Conservation (phyloP, 2,888 invertebrate genomes). For the Epirrhoe tristata region DNA sequence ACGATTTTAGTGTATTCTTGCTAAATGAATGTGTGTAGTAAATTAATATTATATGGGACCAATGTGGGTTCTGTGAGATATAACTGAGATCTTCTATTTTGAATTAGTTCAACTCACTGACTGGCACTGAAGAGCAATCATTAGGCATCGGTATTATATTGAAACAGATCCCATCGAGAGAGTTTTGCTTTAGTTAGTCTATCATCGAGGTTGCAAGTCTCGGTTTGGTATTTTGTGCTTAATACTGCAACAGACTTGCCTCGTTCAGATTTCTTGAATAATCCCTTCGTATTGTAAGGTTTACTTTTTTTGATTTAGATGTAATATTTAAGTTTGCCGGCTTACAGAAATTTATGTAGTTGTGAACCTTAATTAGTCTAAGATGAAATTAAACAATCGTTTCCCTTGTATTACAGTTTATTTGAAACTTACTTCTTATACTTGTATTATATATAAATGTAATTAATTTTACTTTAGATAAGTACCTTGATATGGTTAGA, state of each 20-base stretch:
- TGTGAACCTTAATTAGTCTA: too few relatives aligned
- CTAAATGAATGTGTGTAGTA: not conserved
- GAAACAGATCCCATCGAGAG: conserved; percentile 8
- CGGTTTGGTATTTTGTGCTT: not conserved
- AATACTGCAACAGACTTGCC: conserved; percentile 9
- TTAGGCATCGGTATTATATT: conserved; percentile 22
- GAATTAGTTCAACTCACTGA: conserved; percentile 16
- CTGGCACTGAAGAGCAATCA: conserved; percentile 25
- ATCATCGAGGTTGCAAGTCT: not conserved
- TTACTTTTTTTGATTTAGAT: too few relatives aligned
- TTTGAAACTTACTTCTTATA: too few relatives aligned
- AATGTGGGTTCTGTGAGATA: not conserved
- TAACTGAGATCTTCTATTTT: conserved; percentile 14
- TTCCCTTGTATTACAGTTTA: too few relatives aligned
- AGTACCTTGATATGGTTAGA: too few relatives aligned
- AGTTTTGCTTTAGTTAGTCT: conserved; percentile 1
- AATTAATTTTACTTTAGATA: too few relatives aligned
- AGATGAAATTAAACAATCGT: too few relatives aligned
- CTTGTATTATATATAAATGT: too few relatives aligned
- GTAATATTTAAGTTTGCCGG: too few relatives aligned
- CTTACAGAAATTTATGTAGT: too few relatives aligned
- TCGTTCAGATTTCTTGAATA: conserved; percentile 22
- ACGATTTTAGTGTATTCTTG: not conserved
- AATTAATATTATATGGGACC: not conserved
- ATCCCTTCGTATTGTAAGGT: conserved; percentile 22